Conservation (phyloP, 2,113 vertebrate genomes). For the Hiodon alosoides region DNA sequence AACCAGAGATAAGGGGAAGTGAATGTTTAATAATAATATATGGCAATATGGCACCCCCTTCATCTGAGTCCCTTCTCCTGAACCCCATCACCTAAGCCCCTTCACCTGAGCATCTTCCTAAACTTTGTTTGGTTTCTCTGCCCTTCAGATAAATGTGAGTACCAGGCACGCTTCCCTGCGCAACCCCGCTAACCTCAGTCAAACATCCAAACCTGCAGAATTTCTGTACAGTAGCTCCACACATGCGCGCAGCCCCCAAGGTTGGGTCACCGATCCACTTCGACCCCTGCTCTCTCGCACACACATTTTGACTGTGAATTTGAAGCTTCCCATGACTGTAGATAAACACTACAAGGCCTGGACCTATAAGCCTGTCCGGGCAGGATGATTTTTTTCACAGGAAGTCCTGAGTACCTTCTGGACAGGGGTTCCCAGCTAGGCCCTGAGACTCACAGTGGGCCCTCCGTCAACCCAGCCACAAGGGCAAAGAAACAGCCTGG, state of each 20-base stretch:
- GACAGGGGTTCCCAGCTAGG: conserved; percentile 22
- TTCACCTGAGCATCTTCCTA: neutral
- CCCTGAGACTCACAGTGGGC: conserved; percentile 11
- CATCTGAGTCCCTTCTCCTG: no score
- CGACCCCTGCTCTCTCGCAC: no score
- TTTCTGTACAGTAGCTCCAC: neutral
- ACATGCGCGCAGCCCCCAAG: no score
- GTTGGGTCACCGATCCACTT: no score
- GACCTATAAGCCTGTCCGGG: conserved; percentile 18
- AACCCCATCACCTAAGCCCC: no score
- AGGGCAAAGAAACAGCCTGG: conserved; percentile 25
- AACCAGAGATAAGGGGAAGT: neutral
- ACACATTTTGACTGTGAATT: conserved; percentile 2
- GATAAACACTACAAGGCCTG: conserved; percentile 7
- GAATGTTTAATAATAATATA: no score
- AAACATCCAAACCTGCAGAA: neutral
- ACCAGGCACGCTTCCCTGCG: no score
- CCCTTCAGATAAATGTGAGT: conserved; percentile 10
- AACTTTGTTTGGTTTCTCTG: neutral
- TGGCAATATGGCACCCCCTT: no score
- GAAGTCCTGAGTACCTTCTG: conserved; percentile 26
- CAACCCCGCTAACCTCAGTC: no score
- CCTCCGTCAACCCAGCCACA: no score
- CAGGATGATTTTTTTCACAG: conserved; percentile 26
- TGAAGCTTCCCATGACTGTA: neutral